Evolutionary conservation across 2,113 vertebrate species (phyloP).

Genomic region (Nerophis ophidion): DNA sequence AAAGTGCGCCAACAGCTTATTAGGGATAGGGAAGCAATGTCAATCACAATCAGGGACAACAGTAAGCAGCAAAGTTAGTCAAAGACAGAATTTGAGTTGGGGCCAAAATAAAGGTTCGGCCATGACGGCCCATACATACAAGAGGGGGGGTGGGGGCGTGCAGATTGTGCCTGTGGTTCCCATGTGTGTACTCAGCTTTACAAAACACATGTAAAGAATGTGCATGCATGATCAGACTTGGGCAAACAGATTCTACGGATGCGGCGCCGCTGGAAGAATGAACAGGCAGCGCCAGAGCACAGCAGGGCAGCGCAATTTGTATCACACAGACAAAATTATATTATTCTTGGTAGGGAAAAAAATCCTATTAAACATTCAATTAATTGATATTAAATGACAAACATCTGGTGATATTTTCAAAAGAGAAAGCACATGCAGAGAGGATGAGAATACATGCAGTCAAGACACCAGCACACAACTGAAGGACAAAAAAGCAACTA

Average conservation of each 20-base stretch:
- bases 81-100: no score
- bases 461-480: conserved; percentile 3
- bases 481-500: conserved; percentile 12
- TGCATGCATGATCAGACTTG: conserved; percentile 4
- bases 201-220: conserved; percentile 7
- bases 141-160: neutral
- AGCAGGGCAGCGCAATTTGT: conserved; percentile 21
- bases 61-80: no score
- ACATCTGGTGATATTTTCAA: neutral
- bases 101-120: neutral
- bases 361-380: conserved; percentile 5
- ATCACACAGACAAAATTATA: conserved; percentile 13
- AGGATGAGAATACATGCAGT: conserved; percentile 32
- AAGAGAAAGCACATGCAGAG: conserved; percentile 11
- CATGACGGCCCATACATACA: neutral
- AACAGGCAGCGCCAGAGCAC: conserved; percentile 18
- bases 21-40: no score
- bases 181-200: conserved; percentile 7
- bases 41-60: no score
- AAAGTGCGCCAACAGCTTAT: no score
- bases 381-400: conserved; percentile 12
- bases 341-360: conserved; percentile 9
- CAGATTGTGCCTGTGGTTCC: neutral
- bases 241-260: neutral
- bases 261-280: neutral